phyloP scores from a whole-genome alignment of 2,113 vertebrate genomes.

The Pygoscelis adeliae region DNA sequence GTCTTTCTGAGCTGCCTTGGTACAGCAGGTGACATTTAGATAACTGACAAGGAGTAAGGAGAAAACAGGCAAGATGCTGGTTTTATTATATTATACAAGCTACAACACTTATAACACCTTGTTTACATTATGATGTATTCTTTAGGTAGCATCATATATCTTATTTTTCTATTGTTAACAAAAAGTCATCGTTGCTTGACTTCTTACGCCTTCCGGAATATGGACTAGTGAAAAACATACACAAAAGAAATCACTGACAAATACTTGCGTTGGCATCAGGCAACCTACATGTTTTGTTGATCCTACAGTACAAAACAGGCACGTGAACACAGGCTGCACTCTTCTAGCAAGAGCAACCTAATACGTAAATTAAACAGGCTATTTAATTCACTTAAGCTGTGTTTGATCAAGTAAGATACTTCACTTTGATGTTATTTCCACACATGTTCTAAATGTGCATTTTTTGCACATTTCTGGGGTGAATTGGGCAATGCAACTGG shows the following conservation, averaged over 20 bases:
- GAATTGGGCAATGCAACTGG: neutral
- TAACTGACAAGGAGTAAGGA: neutral
- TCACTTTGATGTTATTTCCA: neutral
- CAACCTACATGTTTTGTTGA: neutral
- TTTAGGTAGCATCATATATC: neutral
- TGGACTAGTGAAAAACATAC: neutral
- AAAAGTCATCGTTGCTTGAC: neutral
- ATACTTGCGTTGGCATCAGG: neutral
- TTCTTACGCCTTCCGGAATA: neutral
- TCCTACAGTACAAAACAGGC: neutral
- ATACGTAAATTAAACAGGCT: neutral
- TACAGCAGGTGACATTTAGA: neutral
- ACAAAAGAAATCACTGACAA: neutral
- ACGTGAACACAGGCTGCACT: neutral
- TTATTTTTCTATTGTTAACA: neutral
- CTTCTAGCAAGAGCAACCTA: neutral
- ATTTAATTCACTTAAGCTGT: neutral
- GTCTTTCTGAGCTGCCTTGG: neutral
- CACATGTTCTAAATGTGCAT: neutral
- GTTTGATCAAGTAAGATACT: neutral
- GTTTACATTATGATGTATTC: neutral
- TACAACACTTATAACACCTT: neutral
- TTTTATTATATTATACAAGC: neutral
- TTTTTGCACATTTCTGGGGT: neutral
- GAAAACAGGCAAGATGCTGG: neutral